Conservation (phyloP, 2,113 vertebrate species). For the Cavia aperea region DNA sequence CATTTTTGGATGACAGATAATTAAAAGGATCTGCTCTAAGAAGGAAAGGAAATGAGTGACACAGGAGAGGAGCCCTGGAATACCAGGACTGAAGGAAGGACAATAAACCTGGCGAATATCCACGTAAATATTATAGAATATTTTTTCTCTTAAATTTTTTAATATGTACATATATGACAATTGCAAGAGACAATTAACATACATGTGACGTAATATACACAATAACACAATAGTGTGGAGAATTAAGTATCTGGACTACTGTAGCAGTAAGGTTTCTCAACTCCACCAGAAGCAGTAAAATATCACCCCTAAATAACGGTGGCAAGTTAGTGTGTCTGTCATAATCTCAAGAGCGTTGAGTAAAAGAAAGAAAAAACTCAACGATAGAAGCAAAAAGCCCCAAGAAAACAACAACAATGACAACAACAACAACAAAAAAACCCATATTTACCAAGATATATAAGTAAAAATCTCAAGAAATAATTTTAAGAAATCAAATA, state of each 20-base stretch:
- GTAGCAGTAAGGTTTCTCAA: neutral
- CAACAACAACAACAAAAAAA: neutral
- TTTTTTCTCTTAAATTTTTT: conserved; percentile 27
- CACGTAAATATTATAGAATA: neutral
- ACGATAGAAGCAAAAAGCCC: neutral
- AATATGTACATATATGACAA: neutral
- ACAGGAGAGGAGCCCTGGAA: neutral
- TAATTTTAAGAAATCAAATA: neutral
- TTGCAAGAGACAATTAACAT: neutral
- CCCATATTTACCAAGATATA: neutral
- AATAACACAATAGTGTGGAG: neutral
- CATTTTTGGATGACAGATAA: neutral
- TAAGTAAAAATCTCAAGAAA: conserved; percentile 7
- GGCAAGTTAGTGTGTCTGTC: neutral
- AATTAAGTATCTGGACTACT: neutral
- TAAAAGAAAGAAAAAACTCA: neutral
- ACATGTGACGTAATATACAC: neutral
- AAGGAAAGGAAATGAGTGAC: neutral
- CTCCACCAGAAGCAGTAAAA: neutral
- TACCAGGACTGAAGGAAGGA: neutral
- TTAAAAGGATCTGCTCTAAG: neutral
- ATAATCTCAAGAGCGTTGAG: neutral
- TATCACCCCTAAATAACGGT: neutral
- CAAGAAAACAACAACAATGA: neutral
- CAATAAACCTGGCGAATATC: neutral